phyloP scores from a whole-genome alignment of 1,140 invertebrate species.

The Pachypsylla venusta region DNA sequence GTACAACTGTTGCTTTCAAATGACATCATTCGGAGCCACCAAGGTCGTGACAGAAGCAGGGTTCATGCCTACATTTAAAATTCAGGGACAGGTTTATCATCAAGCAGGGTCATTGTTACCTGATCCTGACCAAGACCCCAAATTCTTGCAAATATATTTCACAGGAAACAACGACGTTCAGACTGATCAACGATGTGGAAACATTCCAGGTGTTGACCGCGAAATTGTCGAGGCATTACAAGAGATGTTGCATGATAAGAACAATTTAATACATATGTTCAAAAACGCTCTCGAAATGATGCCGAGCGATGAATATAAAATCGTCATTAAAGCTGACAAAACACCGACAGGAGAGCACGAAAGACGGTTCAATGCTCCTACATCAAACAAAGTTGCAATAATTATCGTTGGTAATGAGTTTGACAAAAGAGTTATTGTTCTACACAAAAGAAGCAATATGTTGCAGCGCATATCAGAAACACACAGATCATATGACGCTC shows the following conservation, averaged over 20 bases:
- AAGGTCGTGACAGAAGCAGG: constrained; percentile 23
- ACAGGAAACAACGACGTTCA: constrained; percentile 2
- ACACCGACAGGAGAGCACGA: constrained; percentile 23
- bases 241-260: constrained; percentile 28
- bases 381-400: constrained; percentile 23
- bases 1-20: constrained; percentile 31
- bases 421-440: too few relatives aligned
- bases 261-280: constrained; percentile 27
- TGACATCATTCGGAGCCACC: constrained; percentile 32
- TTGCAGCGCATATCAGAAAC: constrained; percentile 30
- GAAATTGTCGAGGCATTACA: constrained; percentile 27
- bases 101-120: constrained; percentile 29
- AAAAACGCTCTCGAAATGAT: constrained; percentile 28
- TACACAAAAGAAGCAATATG: constrained; percentile 14
- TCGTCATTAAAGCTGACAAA: constrained; percentile 25
- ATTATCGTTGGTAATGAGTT: constrained; percentile 25
- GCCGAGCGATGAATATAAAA: constrained; percentile 20
- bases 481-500: constrained; percentile 33
- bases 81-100: constrained; percentile 33
- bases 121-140: background rate
- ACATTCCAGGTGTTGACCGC: constrained; percentile 23
- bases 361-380: constrained; percentile 25
- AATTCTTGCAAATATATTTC: constrained; percentile 15
- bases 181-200: constrained; percentile 17
- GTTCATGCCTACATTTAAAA: constrained; percentile 30